Conservation (phyloP, 2,113 vertebrate genomes). For the Planiliza haematocheilus region DNA sequence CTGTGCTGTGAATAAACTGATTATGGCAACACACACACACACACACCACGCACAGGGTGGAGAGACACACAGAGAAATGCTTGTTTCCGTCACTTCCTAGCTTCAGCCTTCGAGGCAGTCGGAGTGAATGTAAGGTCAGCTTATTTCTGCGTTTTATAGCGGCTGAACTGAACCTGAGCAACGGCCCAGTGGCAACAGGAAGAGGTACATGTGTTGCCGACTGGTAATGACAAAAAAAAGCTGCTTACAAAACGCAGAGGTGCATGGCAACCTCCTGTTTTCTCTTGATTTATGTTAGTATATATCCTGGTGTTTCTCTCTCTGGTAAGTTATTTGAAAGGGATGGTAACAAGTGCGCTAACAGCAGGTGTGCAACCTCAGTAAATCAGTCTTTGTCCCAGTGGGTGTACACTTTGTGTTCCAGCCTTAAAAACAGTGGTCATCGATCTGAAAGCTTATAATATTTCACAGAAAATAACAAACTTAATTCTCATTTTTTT, state of each 20-base stretch:
- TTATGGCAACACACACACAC: conserved; percentile 62
- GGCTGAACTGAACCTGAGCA: conserved; percentile 25
- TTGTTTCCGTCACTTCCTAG: conserved; percentile 78
- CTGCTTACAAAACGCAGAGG: neutral
- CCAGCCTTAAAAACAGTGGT: too few species aligned
- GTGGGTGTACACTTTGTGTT: neutral
- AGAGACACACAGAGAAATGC: conserved; percentile 68
- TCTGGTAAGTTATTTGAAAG: too few species aligned
- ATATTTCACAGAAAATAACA: too few species aligned
- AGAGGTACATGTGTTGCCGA: neutral
- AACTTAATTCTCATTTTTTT: too few species aligned
- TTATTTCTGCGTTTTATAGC: conserved; percentile 47
- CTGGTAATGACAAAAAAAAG: conserved; percentile 12
- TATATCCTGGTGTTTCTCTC: too few species aligned
- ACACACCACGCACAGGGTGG: conserved; percentile 32
- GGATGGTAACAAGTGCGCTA: neutral
- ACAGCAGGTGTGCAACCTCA: neutral
- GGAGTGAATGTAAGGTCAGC: conserved; percentile 65
- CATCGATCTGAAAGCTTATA: too few species aligned
- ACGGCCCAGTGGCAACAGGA: conserved; percentile 15
- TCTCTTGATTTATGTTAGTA: neutral
- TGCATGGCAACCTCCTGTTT: neutral
- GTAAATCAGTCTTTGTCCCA: neutral
- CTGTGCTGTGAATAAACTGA: conserved; percentile 81
- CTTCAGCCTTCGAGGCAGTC: conserved; percentile 60